These are phyloP conservation scores for Globodera ellingtonae DNA, from an alignment of 1,140 invertebrate species.

Conservation along the genomic window DNA sequence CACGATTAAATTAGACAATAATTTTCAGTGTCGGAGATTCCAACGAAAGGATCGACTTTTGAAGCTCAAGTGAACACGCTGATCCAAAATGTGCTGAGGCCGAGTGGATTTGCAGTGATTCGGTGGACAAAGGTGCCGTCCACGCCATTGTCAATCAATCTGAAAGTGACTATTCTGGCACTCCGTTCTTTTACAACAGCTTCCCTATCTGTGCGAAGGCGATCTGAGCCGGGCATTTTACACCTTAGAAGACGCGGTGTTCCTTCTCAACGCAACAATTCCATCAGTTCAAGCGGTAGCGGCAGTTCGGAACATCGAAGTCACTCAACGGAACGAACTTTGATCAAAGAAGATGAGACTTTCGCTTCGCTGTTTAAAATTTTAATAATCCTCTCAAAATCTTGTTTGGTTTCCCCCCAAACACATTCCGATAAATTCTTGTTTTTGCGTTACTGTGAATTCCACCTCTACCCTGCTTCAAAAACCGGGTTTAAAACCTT, in stretches of 20 bases:
- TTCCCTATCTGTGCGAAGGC: constrained; percentile 88
- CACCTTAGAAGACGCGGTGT: constrained; percentile 83
- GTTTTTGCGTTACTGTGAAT: too few relatives aligned
- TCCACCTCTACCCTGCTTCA: too few relatives aligned
- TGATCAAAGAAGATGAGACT: too few relatives aligned
- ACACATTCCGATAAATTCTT: too few relatives aligned
- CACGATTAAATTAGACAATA: too few relatives aligned
- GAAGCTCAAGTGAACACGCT: constrained; percentile 79
- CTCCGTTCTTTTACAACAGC: not conserved
- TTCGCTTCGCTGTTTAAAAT: too few relatives aligned
- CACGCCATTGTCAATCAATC: not conserved
- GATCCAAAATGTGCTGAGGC: constrained; percentile 74
- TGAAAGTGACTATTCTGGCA: not conserved
- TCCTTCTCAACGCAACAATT: constrained; percentile 68
- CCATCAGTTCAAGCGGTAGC: too few relatives aligned
- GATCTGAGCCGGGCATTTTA: constrained; percentile 83
- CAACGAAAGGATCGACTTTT: constrained; percentile 74
- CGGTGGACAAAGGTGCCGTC: constrained; percentile 75
- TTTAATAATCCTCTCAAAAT: too few relatives aligned
- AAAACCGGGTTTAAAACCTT: too few relatives aligned
- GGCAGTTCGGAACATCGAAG: too few relatives aligned
- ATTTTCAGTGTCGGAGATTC: constrained; percentile 36
- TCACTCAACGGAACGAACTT: too few relatives aligned
- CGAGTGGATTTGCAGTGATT: constrained; percentile 75
- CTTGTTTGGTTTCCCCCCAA: too few relatives aligned